These are phyloP conservation scores for Eilema depressum DNA, from an alignment of 2,888 invertebrate species.

Conservation along the genomic window DNA sequence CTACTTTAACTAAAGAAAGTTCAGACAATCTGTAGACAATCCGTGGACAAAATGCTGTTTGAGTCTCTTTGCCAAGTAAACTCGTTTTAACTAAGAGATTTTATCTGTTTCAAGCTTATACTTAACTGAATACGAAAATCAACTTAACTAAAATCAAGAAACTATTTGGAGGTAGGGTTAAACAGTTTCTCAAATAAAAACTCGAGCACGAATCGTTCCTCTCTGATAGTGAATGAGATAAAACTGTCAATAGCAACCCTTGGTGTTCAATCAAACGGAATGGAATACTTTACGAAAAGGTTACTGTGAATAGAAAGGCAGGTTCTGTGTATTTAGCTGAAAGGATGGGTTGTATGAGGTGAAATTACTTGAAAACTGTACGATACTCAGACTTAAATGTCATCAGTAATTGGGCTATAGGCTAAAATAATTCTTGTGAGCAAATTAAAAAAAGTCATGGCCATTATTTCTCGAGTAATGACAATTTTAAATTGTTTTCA, in stretches of 20 bases:
- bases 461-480: no score
- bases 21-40: background rate
- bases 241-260: constrained; percentile 61
- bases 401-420: background rate
- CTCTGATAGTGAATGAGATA: constrained; percentile 64
- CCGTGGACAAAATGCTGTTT: background rate
- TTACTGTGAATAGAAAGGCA: constrained; percentile 34
- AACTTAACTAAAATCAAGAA: constrained; percentile 29
- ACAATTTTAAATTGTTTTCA: no score
- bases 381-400: background rate
- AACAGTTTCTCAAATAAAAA: constrained; percentile 52
- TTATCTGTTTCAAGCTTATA: background rate
- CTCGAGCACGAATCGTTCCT: constrained; percentile 50
- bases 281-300: constrained; percentile 47
- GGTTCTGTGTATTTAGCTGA: constrained; percentile 21
- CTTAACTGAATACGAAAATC: constrained; percentile 18
- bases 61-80: background rate
- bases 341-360: constrained; percentile 16
- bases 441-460: background rate
- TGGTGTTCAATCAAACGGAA: constrained; percentile 57
- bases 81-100: constrained; percentile 2
- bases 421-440: background rate
- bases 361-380: constrained; percentile 9
- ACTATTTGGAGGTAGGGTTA: constrained; percentile 39
- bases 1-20: background rate